Evolutionary conservation across 2,797 vertebrate species (phyloP).

Genomic region (Thamnophis elegans): DNA sequence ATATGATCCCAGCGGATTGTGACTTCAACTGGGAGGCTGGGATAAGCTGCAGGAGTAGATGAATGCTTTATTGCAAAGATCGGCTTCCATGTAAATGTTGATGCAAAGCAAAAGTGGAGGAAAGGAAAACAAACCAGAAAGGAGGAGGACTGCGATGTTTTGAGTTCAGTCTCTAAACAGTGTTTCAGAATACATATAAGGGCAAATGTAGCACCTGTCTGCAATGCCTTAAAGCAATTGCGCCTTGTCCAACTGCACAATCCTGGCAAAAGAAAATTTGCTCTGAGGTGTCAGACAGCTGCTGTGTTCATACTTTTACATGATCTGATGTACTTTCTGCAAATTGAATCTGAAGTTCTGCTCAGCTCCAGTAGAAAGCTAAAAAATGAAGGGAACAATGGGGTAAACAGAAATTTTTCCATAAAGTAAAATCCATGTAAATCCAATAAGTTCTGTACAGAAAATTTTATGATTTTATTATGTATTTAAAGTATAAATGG

Average conservation of each 20-base stretch:
- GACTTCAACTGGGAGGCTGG: constrained; percentile 52
- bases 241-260: not conserved
- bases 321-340: not conserved
- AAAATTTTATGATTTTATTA: constrained; percentile 33
- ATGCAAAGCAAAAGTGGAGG: constrained; percentile 45
- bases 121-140: constrained; percentile 36
- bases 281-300: not conserved
- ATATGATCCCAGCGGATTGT: constrained; percentile 51
- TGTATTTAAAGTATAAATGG: not conserved
- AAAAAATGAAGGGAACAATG: not conserved
- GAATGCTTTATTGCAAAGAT: constrained; percentile 54
- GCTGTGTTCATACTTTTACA: not conserved
- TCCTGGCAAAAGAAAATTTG: not conserved
- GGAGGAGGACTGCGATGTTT: constrained; percentile 9
- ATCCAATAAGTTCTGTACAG: constrained; percentile 21
- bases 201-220: not conserved
- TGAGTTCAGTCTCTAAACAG: not conserved
- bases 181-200: not conserved
- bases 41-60: constrained; percentile 55
- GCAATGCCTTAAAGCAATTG: not conserved
- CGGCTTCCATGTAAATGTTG: constrained; percentile 55
- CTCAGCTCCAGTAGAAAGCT: not conserved
- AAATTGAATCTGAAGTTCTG: not conserved
- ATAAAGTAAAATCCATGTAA: constrained; percentile 56
- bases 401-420: constrained; percentile 52